phyloP scores from a whole-genome alignment of 1,140 invertebrate genomes.

The Trissolcus basalis region DNA sequence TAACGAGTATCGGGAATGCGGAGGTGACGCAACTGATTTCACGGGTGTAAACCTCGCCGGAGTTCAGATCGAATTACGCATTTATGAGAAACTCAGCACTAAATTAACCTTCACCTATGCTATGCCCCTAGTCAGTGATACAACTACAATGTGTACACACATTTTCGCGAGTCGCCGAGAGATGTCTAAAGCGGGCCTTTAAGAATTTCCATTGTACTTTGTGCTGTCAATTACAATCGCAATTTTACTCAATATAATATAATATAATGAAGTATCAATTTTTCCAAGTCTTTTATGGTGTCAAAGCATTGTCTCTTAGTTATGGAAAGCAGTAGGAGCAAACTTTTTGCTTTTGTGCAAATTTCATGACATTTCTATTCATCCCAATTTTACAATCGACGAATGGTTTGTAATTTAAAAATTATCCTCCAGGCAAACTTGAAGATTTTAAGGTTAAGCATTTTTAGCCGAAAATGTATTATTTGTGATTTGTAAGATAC shows the following conservation, averaged over 20 bases:
- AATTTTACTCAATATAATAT: conserved; percentile 37
- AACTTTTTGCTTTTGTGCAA: conserved; percentile 15
- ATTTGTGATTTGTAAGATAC: conserved; percentile 9
- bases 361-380: conserved; percentile 27
- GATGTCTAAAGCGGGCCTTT: no score
- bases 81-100: conserved; percentile 43
- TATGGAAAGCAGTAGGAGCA: conserved; percentile 17
- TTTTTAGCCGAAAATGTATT: no score
- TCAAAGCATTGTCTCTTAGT: conserved; percentile 6
- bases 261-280: conserved; percentile 37
- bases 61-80: conserved; percentile 51
- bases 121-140: conserved; percentile 30
- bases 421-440: no score
- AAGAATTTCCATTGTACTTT: conserved; percentile 47
- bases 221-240: conserved; percentile 47
- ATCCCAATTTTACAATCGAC: neutral
- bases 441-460: no score
- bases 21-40: conserved; percentile 54
- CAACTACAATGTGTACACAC: conserved; percentile 27
- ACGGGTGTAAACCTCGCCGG: conserved; percentile 48
- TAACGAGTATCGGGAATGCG: conserved; percentile 52
- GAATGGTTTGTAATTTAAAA: conserved; percentile 16
- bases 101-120: conserved; percentile 52
- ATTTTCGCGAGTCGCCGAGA: conserved; percentile 45
- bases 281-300: conserved; percentile 28